phyloP scores from a whole-genome alignment of 2,113 vertebrate genomes.

The Dascyllus trimaculatus region DNA sequence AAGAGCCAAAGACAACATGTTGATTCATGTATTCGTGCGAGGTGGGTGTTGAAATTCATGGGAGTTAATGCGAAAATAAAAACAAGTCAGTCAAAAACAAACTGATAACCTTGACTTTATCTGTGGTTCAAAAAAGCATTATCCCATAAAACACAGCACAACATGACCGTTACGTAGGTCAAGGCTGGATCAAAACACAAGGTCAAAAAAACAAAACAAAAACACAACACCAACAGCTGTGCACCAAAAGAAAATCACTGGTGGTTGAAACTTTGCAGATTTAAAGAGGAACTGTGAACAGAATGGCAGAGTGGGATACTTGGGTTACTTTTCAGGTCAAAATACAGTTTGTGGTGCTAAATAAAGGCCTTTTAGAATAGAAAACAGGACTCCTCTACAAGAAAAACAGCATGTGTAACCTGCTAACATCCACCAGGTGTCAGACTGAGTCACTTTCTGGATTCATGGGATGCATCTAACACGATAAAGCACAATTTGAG shows the following conservation, averaged over 20 bases:
- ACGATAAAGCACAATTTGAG: not conserved
- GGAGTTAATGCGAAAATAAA: not conserved
- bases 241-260: not conserved
- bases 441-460: conserved; percentile 29
- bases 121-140: not conserved
- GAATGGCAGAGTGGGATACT: not conserved
- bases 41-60: not conserved
- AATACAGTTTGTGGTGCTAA: not conserved
- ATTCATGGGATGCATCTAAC: not conserved
- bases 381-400: not conserved
- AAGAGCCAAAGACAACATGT: not conserved
- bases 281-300: not conserved
- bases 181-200: not conserved
- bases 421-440: conserved; percentile 40
- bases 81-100: not conserved
- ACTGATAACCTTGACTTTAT: not conserved
- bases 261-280: no score
- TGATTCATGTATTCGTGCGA: not conserved
- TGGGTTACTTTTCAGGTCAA: no score
- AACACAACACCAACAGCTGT: not conserved
- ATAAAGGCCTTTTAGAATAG: not conserved
- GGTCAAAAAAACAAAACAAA: not conserved
- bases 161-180: not conserved
- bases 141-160: not conserved
- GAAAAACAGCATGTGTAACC: not conserved